These are phyloP conservation scores for Toxotes lorentzi DNA, from an alignment of 2,797 vertebrate species.

Conservation along the genomic window DNA sequence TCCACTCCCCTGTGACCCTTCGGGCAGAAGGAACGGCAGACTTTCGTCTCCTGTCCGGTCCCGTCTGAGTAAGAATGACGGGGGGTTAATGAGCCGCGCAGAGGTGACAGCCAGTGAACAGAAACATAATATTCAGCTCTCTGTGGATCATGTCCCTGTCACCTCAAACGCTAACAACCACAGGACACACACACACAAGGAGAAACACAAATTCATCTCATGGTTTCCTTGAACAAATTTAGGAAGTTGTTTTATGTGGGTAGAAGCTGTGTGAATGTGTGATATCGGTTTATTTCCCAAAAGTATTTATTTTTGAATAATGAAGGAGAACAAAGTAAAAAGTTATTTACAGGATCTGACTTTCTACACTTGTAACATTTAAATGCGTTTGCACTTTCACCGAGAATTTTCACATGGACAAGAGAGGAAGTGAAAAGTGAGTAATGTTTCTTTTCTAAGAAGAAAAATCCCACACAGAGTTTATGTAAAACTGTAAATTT, in stretches of 20 bases:
- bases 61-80: slow-evolving; percentile 46
- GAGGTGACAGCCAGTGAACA: slow-evolving; percentile 49
- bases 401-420: neutral
- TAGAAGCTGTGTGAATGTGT: neutral
- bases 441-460: neutral
- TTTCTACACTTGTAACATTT: rapidly evolving
- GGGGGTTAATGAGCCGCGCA: slow-evolving; percentile 59
- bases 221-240: neutral
- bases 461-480: neutral
- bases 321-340: neutral
- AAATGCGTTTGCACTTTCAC: neutral
- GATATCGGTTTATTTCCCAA: neutral
- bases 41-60: slow-evolving; percentile 24
- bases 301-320: neutral
- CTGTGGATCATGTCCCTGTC: slow-evolving; percentile 20
- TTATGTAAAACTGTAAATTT: slow-evolving; percentile 23
- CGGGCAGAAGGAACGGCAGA: slow-evolving; percentile 9
- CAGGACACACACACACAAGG: neutral
- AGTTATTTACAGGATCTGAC: neutral
- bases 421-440: slow-evolving; percentile 19
- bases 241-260: neutral
- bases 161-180: slow-evolving; percentile 26
- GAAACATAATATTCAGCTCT: slow-evolving; percentile 48
- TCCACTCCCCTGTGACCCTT: slow-evolving; percentile 32
- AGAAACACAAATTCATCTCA: neutral